A percentile compares a stretch with the other conserved stretches of the same genome.
These are phyloP conservation scores for Noctua janthina DNA, from an alignment of 2,888 invertebrate genomes.

Conservation along the genomic window DNA sequence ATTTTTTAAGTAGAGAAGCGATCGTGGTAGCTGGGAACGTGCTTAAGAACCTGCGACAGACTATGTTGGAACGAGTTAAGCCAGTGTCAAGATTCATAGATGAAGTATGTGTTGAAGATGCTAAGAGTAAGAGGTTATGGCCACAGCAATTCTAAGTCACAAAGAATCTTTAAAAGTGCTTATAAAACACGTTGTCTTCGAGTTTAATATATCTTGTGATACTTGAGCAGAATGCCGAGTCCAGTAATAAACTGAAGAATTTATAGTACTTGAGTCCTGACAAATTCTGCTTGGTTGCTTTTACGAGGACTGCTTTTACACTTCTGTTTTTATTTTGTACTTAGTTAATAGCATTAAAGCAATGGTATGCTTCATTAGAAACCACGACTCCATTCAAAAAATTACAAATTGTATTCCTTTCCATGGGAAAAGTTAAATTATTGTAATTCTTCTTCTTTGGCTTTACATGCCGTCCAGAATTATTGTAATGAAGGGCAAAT, in stretches of 20 bases:
- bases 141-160: constrained; percentile 20
- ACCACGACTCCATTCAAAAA: neutral
- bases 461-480: no score
- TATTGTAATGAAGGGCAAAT: neutral
- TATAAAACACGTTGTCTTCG: constrained; percentile 8
- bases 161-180: constrained; percentile 32
- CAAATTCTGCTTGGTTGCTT: constrained; percentile 43
- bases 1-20: constrained; percentile 64
- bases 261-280: constrained; percentile 39
- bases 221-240: constrained; percentile 33
- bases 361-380: neutral
- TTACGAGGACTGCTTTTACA: constrained; percentile 36
- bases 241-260: constrained; percentile 56
- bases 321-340: constrained; percentile 28
- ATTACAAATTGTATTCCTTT: neutral
- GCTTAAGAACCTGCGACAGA: constrained; percentile 71
- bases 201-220: constrained; percentile 31
- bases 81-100: constrained; percentile 64
- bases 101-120: constrained; percentile 56
- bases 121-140: constrained; percentile 43
- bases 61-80: constrained; percentile 68
- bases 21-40: constrained; percentile 73
- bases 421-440: neutral
- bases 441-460: no score
- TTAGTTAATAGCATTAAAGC: constrained; percentile 4